Evolutionary conservation across 2,797 vertebrate species (phyloP).

Genomic region (Micrastur ruficollis): DNA sequence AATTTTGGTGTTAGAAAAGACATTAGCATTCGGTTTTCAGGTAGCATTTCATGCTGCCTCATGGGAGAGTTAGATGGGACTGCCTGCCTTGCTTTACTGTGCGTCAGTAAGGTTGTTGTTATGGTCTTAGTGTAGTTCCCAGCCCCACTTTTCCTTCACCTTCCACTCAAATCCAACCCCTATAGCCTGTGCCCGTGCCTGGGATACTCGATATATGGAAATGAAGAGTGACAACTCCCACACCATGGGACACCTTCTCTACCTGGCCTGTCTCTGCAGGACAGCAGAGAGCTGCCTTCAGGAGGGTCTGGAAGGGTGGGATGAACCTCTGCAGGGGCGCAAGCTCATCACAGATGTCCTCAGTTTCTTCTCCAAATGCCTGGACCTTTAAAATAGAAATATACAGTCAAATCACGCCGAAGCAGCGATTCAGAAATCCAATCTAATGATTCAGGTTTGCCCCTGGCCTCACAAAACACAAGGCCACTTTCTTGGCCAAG

Average conservation of each 20-base stretch:
- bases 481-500: neutral
- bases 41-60: neutral
- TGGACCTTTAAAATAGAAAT: neutral
- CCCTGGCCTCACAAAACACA: neutral
- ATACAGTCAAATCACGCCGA: neutral
- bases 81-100: neutral
- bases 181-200: neutral
- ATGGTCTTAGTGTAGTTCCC: neutral
- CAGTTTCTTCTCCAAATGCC: neutral
- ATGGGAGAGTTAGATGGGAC: fast-evolving
- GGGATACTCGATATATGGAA: fast-evolving
- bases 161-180: neutral
- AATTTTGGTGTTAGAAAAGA: neutral
- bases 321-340: neutral
- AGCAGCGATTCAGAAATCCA: neutral
- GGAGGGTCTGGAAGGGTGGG: neutral
- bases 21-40: neutral
- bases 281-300: neutral
- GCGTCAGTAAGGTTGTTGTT: neutral
- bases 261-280: neutral
- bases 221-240: neutral
- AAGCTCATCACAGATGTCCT: neutral
- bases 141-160: neutral
- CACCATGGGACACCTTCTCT: neutral
- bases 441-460: neutral